phyloP scores from a whole-genome alignment of 2,113 vertebrate genomes.

The Dipodomys stephensi region DNA sequence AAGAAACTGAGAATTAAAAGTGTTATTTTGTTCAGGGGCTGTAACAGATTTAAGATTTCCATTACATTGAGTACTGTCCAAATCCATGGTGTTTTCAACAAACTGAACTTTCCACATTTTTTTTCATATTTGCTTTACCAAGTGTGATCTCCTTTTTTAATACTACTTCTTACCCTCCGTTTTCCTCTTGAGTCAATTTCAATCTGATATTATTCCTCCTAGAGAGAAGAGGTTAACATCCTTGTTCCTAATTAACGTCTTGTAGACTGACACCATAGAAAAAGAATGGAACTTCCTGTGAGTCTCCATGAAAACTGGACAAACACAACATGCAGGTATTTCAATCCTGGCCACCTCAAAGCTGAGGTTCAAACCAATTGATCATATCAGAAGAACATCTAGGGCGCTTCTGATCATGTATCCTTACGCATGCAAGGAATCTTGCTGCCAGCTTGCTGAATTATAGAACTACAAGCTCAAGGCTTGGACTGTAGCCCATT shows the following conservation, averaged over 20 bases:
- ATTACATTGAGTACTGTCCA: background rate
- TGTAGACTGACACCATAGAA: background rate
- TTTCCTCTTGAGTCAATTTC: background rate
- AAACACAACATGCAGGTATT: background rate
- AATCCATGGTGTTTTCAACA: background rate
- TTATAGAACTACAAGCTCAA: background rate
- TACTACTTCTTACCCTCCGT: background rate
- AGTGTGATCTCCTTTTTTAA: background rate
- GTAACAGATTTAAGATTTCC: background rate
- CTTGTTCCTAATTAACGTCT: background rate
- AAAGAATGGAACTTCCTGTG: background rate
- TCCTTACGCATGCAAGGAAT: background rate
- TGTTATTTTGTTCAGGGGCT: background rate
- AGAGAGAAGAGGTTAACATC: background rate
- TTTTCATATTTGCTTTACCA: conserved; percentile 6
- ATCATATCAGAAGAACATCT: background rate
- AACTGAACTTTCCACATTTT: background rate
- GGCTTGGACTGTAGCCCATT: background rate
- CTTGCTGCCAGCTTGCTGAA: background rate
- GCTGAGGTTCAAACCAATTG: background rate
- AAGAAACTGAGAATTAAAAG: conserved; percentile 14
- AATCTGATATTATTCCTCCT: background rate
- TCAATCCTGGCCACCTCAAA: background rate
- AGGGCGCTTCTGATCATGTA: background rate
- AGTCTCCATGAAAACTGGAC: background rate